Conservation (phyloP, 2,888 invertebrate genomes). For the Eudasyphora cyanicolor region DNA sequence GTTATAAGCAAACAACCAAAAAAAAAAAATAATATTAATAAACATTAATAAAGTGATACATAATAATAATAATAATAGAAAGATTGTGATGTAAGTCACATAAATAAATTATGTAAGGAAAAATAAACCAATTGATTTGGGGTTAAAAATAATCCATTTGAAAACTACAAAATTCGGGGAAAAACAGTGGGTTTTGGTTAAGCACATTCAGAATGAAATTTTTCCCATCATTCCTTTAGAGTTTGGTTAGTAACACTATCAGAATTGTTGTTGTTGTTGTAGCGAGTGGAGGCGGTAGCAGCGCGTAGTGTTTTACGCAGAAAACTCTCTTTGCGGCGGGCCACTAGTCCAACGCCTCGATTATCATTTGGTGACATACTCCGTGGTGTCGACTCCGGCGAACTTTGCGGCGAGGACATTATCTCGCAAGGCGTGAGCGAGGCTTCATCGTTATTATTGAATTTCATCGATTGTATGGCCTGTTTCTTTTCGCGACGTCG, state of each 20-base stretch:
- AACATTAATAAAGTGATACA: neutral
- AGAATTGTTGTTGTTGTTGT: slow-evolving; percentile 68
- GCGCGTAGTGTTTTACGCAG: slow-evolving; percentile 80
- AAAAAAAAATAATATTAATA: slow-evolving; percentile 27
- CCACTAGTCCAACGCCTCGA: slow-evolving; percentile 52
- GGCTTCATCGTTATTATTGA: slow-evolving; percentile 38
- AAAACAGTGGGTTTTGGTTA: neutral
- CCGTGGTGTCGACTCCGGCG: slow-evolving; percentile 50
- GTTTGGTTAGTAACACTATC: slow-evolving; percentile 70
- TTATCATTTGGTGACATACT: slow-evolving; percentile 52
- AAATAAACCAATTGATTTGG: neutral
- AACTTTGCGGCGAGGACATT: slow-evolving; percentile 54
- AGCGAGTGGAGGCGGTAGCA: slow-evolving; percentile 74
- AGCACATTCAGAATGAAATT: slow-evolving; percentile 7
- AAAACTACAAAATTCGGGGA: neutral
- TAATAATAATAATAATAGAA: neutral
- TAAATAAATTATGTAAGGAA: neutral
- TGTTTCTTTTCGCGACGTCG: slow-evolving; percentile 68
- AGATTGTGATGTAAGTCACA: neutral
- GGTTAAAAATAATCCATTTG: neutral
- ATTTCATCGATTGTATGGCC: slow-evolving; percentile 69
- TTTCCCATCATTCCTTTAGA: slow-evolving; percentile 62
- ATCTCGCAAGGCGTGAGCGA: slow-evolving; percentile 65
- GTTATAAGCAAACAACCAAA: neutral
- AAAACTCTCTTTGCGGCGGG: slow-evolving; percentile 79